Evolutionary conservation across 2,797 vertebrate genomes (phyloP).

Genomic region (Siniperca obscura): DNA sequence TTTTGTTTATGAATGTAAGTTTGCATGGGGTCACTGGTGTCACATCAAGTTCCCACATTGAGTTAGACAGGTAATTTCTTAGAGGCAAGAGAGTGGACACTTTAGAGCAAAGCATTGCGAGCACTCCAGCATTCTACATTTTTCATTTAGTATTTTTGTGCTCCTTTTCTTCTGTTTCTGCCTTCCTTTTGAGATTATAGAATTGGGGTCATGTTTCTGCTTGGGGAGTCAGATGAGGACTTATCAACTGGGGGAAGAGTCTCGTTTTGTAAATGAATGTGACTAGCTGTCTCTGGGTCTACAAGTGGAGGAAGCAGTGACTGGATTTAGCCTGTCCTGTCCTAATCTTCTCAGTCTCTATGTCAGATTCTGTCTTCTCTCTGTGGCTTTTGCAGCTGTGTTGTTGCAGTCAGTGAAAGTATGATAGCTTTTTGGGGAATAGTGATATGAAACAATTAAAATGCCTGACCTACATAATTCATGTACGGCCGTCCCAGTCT

Average conservation of each 20-base stretch:
- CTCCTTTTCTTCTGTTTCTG: slow-evolving; percentile 21
- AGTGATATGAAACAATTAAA: slow-evolving; percentile 37
- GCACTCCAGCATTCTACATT: slow-evolving; percentile 19
- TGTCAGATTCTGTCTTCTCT: slow-evolving; percentile 50
- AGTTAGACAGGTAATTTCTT: slow-evolving; percentile 47
- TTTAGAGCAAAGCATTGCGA: slow-evolving; percentile 22
- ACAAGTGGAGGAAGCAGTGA: slow-evolving; percentile 40
- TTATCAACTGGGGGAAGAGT: slow-evolving; percentile 38
- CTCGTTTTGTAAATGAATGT: slow-evolving; percentile 45
- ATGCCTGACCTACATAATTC: slow-evolving; percentile 27
- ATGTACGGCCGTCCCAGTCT: neutral
- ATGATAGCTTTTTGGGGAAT: slow-evolving; percentile 17
- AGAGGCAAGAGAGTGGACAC: slow-evolving; percentile 38
- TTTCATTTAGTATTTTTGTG: slow-evolving; percentile 22
- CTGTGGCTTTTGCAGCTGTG: slow-evolving; percentile 25
- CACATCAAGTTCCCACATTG: slow-evolving; percentile 57
- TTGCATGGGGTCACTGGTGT: slow-evolving; percentile 54
- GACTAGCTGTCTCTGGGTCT: slow-evolving; percentile 54
- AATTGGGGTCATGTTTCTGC: slow-evolving; percentile 48
- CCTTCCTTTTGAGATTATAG: slow-evolving; percentile 14
- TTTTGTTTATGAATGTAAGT: slow-evolving; percentile 61
- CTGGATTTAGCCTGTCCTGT: slow-evolving; percentile 40
- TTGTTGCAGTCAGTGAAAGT: slow-evolving; percentile 39
- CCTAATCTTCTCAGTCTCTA: slow-evolving; percentile 49
- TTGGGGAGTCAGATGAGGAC: slow-evolving; percentile 53